These are phyloP conservation scores for Pimephales promelas DNA, from an alignment of 2,113 vertebrate genomes.

Conservation along the genomic window DNA sequence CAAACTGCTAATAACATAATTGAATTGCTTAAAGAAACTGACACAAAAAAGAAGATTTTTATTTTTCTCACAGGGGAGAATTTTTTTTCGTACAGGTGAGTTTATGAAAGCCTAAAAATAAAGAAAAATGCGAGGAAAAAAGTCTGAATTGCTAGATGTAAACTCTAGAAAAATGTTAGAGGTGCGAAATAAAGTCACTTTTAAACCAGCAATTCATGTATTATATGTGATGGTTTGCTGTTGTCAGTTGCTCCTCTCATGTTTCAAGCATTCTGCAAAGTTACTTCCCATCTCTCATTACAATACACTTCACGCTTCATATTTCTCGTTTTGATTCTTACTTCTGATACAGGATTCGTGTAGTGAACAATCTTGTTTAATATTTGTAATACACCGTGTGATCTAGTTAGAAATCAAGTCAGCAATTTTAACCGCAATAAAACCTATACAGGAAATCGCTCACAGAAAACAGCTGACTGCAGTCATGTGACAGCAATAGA, in stretches of 20 bases:
- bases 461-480: constrained; percentile 4
- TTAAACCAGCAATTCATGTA: too few relatives aligned
- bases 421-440: background rate
- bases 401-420: background rate
- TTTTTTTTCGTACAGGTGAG: too few relatives aligned
- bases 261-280: background rate
- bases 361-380: background rate
- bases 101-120: too few relatives aligned
- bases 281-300: constrained; percentile 17
- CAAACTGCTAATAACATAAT: too few relatives aligned
- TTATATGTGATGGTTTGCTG: background rate
- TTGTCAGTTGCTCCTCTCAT: background rate
- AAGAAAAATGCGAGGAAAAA: too few relatives aligned
- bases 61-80: too few relatives aligned
- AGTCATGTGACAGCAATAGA: constrained; percentile 42
- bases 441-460: background rate
- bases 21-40: too few relatives aligned
- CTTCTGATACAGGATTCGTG: background rate
- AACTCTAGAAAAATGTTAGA: too few relatives aligned
- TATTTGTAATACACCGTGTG: background rate
- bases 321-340: background rate
- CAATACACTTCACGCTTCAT: background rate
- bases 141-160: too few relatives aligned
- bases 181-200: too few relatives aligned
- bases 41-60: too few relatives aligned